Evolutionary conservation across 2,797 vertebrate genomes (phyloP), one percentile per base, ranked within the genome.

Genomic region (Iguana delicatissima): DNA sequence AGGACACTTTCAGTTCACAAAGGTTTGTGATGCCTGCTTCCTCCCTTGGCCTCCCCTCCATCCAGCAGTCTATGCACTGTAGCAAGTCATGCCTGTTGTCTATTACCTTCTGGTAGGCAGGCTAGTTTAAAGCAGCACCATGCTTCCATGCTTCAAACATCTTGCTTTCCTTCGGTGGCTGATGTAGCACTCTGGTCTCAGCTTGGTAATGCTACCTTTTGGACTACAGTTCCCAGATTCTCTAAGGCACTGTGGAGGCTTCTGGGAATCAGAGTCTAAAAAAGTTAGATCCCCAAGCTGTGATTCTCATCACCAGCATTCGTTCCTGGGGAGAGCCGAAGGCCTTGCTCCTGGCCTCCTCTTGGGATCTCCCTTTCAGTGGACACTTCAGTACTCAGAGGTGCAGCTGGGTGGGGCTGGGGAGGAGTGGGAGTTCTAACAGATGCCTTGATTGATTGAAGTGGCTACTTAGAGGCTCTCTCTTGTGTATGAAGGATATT

Each of bases 381-480:
- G 42, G 46, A 20, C n/a, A 24, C 52, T 87, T 83, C 46, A n/a
- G 13, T 50, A 35, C 46, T 83, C 74, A 38, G 84, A 16, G 72
- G 46, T 85, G 84, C 32, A 52, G 32, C 12, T 59, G 16, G 55
- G 67, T 64, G 26, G 9, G 57, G 69, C 26, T 64, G 88, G 81
- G 46, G 7, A 29, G 16, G 24, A 0, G 0, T 64, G 73, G 26
- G 0, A 0, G 57, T 0, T 0, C 79, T 29, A 0, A 18, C 0
- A 3, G 4, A 73, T 46, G 86, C 73, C 0, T 0, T 0, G 0
- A 0, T 6, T 0, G 86, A n/a, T 79, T 20, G 3, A 0, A 1
- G 10, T 3, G 0, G 9, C 22, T 18, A 0, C 74, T 86, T 1
- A 0, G 82, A 89, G 26, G 35, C 42, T 89, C 69, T 89, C 84